phyloP scores from a whole-genome alignment of 2,113 vertebrate species.

The Galemys pyrenaicus region DNA sequence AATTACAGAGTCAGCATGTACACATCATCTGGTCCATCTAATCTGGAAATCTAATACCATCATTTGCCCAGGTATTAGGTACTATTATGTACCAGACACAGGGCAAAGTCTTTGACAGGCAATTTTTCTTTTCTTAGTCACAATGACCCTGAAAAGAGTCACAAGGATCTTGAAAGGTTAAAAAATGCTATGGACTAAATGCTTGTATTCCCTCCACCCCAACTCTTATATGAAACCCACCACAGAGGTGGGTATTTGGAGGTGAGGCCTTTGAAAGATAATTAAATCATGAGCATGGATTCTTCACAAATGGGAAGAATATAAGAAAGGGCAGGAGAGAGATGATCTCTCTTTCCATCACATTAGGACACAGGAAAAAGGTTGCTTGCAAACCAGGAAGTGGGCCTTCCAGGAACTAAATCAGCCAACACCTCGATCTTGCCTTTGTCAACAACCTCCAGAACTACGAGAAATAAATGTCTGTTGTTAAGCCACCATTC shows the following conservation, averaged over 20 bases:
- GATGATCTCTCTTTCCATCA: neutral
- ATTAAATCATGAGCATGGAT: neutral
- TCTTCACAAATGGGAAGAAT: neutral
- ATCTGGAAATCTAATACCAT: neutral
- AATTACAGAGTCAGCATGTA: neutral
- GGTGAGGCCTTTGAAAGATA: neutral
- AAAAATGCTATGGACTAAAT: neutral
- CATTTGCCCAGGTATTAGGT: neutral
- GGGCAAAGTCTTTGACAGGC: neutral
- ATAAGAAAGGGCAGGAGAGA: slow-evolving; percentile 11
- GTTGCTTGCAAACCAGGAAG: neutral
- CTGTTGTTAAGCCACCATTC: neutral
- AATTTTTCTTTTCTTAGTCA: neutral
- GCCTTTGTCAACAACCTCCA: neutral
- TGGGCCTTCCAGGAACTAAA: neutral
- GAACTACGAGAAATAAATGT: slow-evolving; percentile 2
- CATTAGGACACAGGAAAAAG: neutral
- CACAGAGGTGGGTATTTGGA: neutral
- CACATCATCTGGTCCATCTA: neutral
- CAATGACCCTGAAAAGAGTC: neutral
- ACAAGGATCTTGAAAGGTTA: too few species aligned
- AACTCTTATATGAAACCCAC: neutral
- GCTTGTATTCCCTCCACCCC: neutral
- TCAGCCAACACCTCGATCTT: neutral
- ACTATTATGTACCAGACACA: neutral